Conservation (phyloP, 1,140 invertebrate genomes). For the Tetramorium alpestre region DNA sequence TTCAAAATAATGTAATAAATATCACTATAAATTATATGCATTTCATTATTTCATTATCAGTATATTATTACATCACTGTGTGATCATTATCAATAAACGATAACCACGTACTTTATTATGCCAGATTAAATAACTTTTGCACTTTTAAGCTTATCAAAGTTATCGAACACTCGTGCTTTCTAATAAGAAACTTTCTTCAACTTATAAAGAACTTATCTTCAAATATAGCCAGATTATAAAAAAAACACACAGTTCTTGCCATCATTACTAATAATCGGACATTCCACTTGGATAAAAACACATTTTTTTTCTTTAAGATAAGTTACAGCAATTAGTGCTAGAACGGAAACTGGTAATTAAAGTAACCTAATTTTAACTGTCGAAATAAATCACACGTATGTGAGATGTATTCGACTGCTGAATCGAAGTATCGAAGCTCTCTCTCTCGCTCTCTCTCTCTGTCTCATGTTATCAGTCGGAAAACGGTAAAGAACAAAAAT, state of each 20-base stretch:
- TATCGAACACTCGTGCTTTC: background rate
- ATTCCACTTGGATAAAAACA: background rate
- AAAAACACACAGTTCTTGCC: background rate
- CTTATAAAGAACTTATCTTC: background rate
- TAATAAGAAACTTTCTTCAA: conserved; percentile 7
- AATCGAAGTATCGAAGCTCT: background rate
- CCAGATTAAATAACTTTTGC: background rate
- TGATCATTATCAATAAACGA: conserved; percentile 7
- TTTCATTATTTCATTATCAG: background rate
- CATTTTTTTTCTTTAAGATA: background rate
- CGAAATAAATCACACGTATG: conserved; percentile 4
- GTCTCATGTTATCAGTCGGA: background rate
- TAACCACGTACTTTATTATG: background rate
- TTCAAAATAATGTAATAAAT: conserved; percentile 16
- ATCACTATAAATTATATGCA: background rate
- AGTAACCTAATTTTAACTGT: conserved; percentile 2
- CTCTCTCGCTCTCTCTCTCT: background rate
- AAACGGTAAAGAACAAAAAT: background rate
- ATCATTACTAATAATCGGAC: background rate
- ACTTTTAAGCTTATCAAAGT: conserved; percentile 4
- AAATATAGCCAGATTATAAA: background rate
- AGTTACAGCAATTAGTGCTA: background rate
- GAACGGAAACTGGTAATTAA: background rate
- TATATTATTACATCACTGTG: background rate
- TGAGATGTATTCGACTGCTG: background rate